Conservation (phyloP, 1,140 invertebrate genomes). For the Lordiphosa mommai region DNA sequence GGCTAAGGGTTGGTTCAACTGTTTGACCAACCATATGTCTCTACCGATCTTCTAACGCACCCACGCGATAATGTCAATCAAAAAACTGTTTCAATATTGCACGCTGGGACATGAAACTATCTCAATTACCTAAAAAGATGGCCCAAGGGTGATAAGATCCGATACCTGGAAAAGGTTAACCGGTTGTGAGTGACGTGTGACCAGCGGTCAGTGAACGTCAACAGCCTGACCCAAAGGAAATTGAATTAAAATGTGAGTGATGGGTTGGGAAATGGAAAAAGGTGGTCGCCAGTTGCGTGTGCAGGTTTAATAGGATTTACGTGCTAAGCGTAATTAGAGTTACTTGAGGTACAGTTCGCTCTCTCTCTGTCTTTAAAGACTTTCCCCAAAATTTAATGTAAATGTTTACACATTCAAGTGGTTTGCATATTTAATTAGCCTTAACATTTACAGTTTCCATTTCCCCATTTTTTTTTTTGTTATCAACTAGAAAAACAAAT, state of each 20-base stretch:
- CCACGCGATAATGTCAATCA: conserved; percentile 76
- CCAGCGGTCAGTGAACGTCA: conserved; percentile 53
- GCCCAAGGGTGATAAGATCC: conserved; percentile 35
- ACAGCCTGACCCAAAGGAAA: conserved; percentile 36
- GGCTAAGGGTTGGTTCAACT: conserved; percentile 10
- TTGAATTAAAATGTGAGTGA: conserved; percentile 63
- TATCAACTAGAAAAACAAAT: conserved; percentile 67
- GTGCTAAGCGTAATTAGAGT: conserved; percentile 52
- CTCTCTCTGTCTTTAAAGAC: too few relatives aligned
- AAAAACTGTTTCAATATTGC: conserved; percentile 66
- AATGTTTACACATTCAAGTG: conserved; percentile 74
- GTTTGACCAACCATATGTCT: conserved; percentile 29
- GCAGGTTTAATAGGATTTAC: conserved; percentile 63
- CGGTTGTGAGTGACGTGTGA: conserved; percentile 72
- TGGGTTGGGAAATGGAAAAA: conserved; percentile 21
- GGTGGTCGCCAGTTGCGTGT: conserved; percentile 55
- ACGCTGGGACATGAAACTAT: conserved; percentile 32
- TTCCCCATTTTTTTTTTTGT: conserved; percentile 35
- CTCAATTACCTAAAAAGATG: conserved; percentile 52
- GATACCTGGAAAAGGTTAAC: conserved; percentile 45
- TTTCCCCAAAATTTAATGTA: too few relatives aligned
- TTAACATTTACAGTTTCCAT: conserved; percentile 29
- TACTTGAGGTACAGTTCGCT: conserved; percentile 8
- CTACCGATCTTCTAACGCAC: conserved; percentile 38
- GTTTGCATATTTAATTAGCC: conserved; percentile 69